Base-by-base conservation (phyloP, 2,888 invertebrate species). In the Pediacus dermestoides region DNA sequence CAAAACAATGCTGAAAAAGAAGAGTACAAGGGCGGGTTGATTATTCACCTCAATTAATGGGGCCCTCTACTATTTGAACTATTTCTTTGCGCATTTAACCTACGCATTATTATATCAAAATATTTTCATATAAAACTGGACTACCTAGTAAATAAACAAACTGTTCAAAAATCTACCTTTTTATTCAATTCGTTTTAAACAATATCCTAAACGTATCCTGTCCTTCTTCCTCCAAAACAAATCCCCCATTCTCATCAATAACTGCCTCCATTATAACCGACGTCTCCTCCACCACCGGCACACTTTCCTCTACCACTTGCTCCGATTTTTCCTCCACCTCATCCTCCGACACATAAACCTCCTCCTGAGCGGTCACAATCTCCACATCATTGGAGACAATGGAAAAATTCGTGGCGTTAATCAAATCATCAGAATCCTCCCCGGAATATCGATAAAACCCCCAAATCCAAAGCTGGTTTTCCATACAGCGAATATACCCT, bases 391-490 rank as follows among this genome's bases (percentile, higher is more conserved):
- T 39, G 3, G 35, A 30, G 16, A 52, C 40, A 30, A 60, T 55
- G 0, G 58, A 60, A 39, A 65, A 66, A 45, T 64, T 61, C 2
- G 50, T 35, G 3, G 62, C 63, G 31, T 61, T 58, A n/a, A 67
- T 66, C 10, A 67, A 42, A 28, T 58, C 55, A 18, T 66, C 64
- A 13, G 54, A 54, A 6, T 47, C 45, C 4, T 56, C 57, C 1
- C 62, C 63, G 6, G 26, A 30, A 30, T 55, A 65, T 16, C 64
- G 44, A 45, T 68, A 67, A 37, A 63, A 66, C 7, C 68, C 68
- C 68, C 68, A 68, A 37, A 68, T 67, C 67, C 68, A 68, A 25
- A 68, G 39, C 48, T 68, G 68, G 41, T 66, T 67, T 37, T 68
- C 68, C 68, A 67, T 66, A 30, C 66, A 66, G 37, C 66, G 66